Percentiles rank a stretch among this genome's conserved stretches.
phyloP scores from a whole-genome alignment of 2,113 vertebrate genomes.

The Dendrocopos noguchii region DNA sequence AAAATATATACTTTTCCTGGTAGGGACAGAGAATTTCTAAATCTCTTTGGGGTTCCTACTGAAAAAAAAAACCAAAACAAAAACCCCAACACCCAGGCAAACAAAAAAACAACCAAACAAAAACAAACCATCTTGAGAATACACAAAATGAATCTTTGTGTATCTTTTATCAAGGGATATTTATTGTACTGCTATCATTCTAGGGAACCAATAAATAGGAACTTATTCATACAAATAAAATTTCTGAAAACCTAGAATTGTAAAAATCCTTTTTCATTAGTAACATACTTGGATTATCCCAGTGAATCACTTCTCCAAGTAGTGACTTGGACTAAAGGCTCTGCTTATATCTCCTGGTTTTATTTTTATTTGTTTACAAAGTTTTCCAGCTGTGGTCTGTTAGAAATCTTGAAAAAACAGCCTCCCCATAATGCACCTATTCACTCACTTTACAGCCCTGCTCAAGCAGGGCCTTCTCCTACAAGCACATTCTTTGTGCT shows the following conservation, averaged over 20 bases:
- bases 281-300: background rate
- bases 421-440: slow-evolving; percentile 3
- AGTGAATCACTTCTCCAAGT: background rate
- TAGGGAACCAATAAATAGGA: background rate
- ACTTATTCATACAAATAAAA: background rate
- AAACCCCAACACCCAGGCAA: background rate
- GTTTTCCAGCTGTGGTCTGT: background rate
- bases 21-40: background rate
- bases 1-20: background rate
- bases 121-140: background rate
- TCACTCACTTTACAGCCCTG: background rate
- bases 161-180: background rate
- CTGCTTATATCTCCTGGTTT: background rate
- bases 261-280: slow-evolving; percentile 12
- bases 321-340: background rate
- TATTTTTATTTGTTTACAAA: slow-evolving; percentile 25
- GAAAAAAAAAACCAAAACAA: background rate
- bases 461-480: background rate
- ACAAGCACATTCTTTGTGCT: slow-evolving; percentile 5
- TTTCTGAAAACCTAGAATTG: background rate
- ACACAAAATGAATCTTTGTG: background rate
- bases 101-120: too few species aligned
- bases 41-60: background rate
- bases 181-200: background rate
- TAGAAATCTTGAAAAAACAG: background rate